Conservation (phyloP, 2,113 vertebrate species). For the Periophthalmodon schlosseri region DNA sequence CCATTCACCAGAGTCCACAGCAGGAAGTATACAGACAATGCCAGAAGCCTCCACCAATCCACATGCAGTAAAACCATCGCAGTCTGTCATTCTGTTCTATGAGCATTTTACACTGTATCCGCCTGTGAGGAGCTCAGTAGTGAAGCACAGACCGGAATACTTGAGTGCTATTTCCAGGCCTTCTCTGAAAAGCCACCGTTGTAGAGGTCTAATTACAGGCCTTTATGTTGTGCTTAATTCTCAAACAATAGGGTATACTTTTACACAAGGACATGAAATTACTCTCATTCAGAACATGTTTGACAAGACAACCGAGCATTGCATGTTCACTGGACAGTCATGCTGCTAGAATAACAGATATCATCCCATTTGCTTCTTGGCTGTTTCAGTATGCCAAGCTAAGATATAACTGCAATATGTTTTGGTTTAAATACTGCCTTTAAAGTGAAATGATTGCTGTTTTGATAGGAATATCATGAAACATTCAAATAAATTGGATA, state of each 20-base stretch:
- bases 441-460: background rate
- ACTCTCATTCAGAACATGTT: slow-evolving; percentile 67
- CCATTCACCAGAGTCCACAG: slow-evolving; percentile 57
- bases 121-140: slow-evolving; percentile 68
- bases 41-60: slow-evolving; percentile 61
- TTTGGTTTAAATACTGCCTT: slow-evolving; percentile 3
- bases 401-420: slow-evolving; percentile 1
- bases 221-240: slow-evolving; percentile 80
- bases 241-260: slow-evolving; percentile 82
- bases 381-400: slow-evolving; percentile 23
- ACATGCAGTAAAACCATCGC: slow-evolving; percentile 67
- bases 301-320: slow-evolving; percentile 60
- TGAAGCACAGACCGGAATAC: slow-evolving; percentile 77
- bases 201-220: slow-evolving; percentile 81
- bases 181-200: slow-evolving; percentile 77
- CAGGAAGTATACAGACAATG: slow-evolving; percentile 73
- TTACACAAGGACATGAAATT: slow-evolving; percentile 76
- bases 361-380: slow-evolving; percentile 20
- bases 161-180: slow-evolving; percentile 77
- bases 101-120: slow-evolving; percentile 74
- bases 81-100: slow-evolving; percentile 70
- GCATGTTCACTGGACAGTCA: slow-evolving; percentile 51
- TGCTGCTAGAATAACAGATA: slow-evolving; percentile 34
- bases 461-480: background rate
- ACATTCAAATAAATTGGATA: background rate